Evolutionary conservation across 2,797 vertebrate species (phyloP).

Genomic region (Uromys caudimaculatus): DNA sequence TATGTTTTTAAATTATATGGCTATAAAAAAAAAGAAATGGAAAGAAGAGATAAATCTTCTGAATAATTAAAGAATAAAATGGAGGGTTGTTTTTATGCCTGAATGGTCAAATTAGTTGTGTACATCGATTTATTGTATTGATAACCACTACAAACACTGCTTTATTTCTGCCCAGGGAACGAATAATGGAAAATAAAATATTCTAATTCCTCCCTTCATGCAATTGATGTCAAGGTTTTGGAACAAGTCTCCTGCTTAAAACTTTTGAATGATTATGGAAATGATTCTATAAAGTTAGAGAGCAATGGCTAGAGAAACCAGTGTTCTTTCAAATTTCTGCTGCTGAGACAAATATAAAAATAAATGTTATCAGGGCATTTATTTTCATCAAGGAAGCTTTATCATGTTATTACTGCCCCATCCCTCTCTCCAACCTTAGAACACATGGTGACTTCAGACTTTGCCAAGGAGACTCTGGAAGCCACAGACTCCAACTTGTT

Average conservation of each 20-base stretch:
- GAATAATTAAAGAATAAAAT: constrained; percentile 75
- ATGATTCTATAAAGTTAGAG: constrained; percentile 33
- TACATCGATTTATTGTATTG: constrained; percentile 66
- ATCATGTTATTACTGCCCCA: neutral
- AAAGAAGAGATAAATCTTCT: constrained; percentile 71
- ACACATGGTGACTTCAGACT: constrained; percentile 81
- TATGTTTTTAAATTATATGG: constrained; percentile 37
- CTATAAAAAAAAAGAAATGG: constrained; percentile 56
- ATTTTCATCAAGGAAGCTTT: constrained; percentile 65
- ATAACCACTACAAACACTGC: constrained; percentile 62
- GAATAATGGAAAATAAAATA: constrained; percentile 64
- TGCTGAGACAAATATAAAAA: constrained; percentile 58
- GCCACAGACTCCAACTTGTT: constrained; percentile 81
- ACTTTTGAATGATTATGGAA: constrained; percentile 66
- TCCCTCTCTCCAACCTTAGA: neutral
- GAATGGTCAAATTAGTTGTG: constrained; percentile 69
- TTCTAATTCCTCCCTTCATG: neutral
- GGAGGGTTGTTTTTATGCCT: constrained; percentile 55
- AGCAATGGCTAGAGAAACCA: constrained; percentile 19
- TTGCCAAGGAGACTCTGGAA: constrained; percentile 80
- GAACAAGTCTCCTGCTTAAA: constrained; percentile 64
- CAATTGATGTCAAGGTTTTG: constrained; percentile 53
- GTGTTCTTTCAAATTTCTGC: constrained; percentile 40
- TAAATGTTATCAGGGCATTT: constrained; percentile 51
- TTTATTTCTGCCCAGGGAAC: constrained; percentile 60